These are phyloP conservation scores for Dendropsophus ebraccatus DNA, from an alignment of 2,113 vertebrate genomes.

Conservation along the genomic window DNA sequence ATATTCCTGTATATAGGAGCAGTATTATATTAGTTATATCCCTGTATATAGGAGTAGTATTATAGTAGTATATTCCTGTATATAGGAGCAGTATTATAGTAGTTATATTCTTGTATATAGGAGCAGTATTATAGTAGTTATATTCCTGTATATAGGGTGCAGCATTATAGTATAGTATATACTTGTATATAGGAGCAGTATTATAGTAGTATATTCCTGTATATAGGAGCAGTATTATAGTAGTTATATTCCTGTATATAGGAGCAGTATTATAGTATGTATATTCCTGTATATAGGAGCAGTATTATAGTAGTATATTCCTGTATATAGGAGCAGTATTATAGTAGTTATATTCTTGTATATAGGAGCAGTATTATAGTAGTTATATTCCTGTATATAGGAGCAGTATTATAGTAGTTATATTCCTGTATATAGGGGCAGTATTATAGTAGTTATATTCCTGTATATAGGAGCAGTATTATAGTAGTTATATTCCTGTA, in stretches of 20 bases:
- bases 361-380: background rate
- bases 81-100: conserved; percentile 3
- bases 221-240: background rate
- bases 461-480: background rate
- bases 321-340: background rate
- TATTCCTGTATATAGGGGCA: no score
- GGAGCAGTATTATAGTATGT: no score
- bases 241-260: background rate
- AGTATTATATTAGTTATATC: conserved; percentile 12
- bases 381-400: no score
- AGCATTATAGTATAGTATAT: conserved; percentile 14
- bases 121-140: background rate
- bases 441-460: no score
- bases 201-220: background rate
- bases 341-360: background rate
- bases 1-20: background rate
- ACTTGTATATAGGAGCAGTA: background rate
- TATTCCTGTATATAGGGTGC: background rate
- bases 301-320: background rate
- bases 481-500: background rate
- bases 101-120: background rate
- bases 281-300: background rate
- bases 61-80: background rate
- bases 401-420: no score
- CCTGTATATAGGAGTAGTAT: background rate